A percentile compares a stretch with the other conserved stretches of the same genome.
These are phyloP conservation scores for Drosophila mimica DNA, from an alignment of 2,888 invertebrate species.

Conservation along the genomic window DNA sequence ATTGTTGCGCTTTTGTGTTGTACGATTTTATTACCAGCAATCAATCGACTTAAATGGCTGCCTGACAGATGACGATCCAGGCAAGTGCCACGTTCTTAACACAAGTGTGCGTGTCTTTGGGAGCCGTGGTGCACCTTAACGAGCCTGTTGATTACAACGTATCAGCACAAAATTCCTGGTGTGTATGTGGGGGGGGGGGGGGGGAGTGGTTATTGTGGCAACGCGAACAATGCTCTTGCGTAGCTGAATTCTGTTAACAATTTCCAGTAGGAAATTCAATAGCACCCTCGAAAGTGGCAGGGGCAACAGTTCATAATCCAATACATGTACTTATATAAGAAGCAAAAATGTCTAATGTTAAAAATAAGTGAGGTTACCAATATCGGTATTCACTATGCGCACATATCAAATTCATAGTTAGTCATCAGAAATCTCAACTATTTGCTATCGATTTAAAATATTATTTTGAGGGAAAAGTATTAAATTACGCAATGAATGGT, in stretches of 20 bases:
- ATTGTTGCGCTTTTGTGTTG: conserved; percentile 69
- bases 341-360: not conserved
- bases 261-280: conserved; percentile 9
- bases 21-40: conserved; percentile 76
- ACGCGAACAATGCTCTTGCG: conserved; percentile 19
- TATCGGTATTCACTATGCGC: not conserved
- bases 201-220: not conserved
- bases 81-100: not conserved
- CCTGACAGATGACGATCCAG: conserved; percentile 36
- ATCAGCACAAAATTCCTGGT: conserved; percentile 17
- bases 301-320: not conserved
- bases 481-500: not conserved
- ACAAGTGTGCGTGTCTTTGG: not conserved
- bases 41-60: conserved; percentile 67
- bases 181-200: too few species aligned
- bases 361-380: not conserved
- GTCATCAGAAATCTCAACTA: not conserved
- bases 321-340: not conserved
- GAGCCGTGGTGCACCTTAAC: conserved; percentile 40
- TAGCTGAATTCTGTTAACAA: conserved; percentile 14
- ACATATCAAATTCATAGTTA: not conserved
- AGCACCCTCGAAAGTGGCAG: not conserved
- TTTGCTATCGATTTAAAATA: not conserved
- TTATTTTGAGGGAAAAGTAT: not conserved
- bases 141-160: conserved; percentile 58